Conservation (phyloP, 1,140 invertebrate species). For the Apis cerana region DNA sequence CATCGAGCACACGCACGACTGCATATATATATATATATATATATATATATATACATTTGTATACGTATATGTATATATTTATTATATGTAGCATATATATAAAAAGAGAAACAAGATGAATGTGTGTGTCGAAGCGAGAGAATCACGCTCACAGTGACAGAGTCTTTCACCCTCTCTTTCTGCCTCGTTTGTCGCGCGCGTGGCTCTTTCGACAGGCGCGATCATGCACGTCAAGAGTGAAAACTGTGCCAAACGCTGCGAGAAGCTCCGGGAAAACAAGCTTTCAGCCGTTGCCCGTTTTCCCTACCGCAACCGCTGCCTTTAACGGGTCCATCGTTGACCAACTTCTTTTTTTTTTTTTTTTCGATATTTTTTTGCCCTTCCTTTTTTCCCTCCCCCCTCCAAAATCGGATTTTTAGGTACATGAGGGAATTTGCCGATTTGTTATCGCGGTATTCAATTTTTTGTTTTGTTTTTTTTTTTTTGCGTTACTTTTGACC, state of each 20-base stretch:
- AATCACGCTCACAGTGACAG: conserved; percentile 26
- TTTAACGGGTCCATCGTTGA: neutral
- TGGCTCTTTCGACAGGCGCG: conserved; percentile 60
- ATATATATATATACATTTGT: no score
- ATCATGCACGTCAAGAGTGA: conserved; percentile 60
- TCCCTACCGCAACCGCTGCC: conserved; percentile 12
- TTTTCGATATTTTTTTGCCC: neutral
- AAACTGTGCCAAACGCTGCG: conserved; percentile 62
- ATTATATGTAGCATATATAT: neutral
- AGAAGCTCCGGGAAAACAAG: conserved; percentile 49
- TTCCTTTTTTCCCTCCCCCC: neutral
- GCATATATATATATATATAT: neutral
- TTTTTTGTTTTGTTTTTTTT: no score
- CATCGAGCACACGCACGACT: no score
- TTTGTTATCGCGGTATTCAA: no score
- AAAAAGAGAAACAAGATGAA: no score
- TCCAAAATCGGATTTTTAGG: no score
- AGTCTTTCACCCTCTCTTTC: conserved; percentile 42
- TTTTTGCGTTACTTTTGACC: no score
- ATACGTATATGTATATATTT: neutral
- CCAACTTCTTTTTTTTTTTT: neutral
- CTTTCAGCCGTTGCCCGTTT: conserved; percentile 26
- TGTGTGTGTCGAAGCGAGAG: neutral
- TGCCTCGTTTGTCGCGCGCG: conserved; percentile 37
- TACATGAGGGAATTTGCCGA: no score